A percentile compares a stretch with the other conserved stretches of the same genome.
Evolutionary conservation across 2,113 vertebrate genomes (phyloP).

Genomic region (Butorides virescens): DNA sequence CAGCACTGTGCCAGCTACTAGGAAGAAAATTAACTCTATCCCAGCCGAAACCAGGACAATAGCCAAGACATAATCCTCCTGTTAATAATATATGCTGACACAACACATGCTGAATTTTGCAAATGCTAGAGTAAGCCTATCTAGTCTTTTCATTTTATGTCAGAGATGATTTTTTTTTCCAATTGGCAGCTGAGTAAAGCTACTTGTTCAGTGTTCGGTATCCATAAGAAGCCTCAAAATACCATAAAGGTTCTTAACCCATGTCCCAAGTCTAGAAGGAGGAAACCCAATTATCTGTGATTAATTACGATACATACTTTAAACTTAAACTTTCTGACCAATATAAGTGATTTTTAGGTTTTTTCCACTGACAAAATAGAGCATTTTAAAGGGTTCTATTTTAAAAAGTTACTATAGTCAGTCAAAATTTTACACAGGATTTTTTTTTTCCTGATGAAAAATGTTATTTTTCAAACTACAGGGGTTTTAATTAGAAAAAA

Average conservation of each 20-base stretch:
- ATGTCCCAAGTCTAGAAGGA: not conserved
- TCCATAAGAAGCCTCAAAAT: not conserved
- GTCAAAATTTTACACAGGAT: not conserved
- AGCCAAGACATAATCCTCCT: not conserved
- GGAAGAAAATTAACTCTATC: too few relatives aligned
- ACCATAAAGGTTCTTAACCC: not conserved
- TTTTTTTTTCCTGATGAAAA: not conserved
- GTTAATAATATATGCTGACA: too few relatives aligned
- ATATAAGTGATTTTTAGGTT: not conserved
- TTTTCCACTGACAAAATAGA: not conserved
- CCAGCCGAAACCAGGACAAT: too few relatives aligned
- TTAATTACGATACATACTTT: not conserved
- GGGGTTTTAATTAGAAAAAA: not conserved
- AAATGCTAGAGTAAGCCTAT: not conserved
- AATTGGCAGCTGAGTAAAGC: not conserved
- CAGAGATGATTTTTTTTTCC: not conserved
- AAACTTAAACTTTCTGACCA: not conserved
- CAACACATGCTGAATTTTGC: not conserved
- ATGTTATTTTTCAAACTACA: not conserved
- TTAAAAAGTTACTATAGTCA: not conserved
- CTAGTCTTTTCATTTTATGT: not conserved
- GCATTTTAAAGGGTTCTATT: not conserved
- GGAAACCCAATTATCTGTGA: not conserved
- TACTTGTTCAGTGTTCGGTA: not conserved
- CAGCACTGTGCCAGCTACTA: too few relatives aligned